These are phyloP conservation scores for Lerema accius DNA, from an alignment of 1,140 invertebrate species.

Conservation along the genomic window DNA sequence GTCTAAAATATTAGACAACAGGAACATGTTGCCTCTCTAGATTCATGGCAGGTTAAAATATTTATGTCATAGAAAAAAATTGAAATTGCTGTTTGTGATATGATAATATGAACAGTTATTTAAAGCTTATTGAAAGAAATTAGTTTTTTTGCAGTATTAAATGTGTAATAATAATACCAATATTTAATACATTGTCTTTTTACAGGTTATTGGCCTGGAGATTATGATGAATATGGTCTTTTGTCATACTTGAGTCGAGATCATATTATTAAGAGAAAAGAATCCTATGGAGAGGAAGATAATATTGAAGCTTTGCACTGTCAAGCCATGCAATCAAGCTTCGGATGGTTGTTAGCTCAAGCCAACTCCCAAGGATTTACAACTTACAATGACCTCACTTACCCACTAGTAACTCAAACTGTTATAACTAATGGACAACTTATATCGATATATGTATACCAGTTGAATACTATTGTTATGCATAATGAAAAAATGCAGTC, in stretches of 20 bases:
- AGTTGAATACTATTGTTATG: slow-evolving; percentile 92
- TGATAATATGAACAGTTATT: too few species aligned
- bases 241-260: slow-evolving; percentile 88
- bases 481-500: slow-evolving; percentile 83
- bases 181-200: background rate
- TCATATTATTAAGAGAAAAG: slow-evolving; percentile 78
- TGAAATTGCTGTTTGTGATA: too few species aligned
- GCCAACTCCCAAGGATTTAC: slow-evolving; percentile 95
- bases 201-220: slow-evolving; percentile 91
- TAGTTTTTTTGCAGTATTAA: too few species aligned
- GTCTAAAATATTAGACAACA: too few species aligned
- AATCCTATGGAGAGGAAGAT: slow-evolving; percentile 80
- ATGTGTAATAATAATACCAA: too few species aligned
- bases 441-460: slow-evolving; percentile 94
- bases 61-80: too few species aligned
- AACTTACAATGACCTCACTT: slow-evolving; percentile 92
- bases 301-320: slow-evolving; percentile 85
- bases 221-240: slow-evolving; percentile 88
- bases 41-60: too few species aligned
- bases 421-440: slow-evolving; percentile 92
- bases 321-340: slow-evolving; percentile 90
- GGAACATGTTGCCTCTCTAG: too few species aligned
- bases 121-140: too few species aligned
- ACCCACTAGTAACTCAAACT: slow-evolving; percentile 93
- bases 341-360: slow-evolving; percentile 90